Evolutionary conservation across 2,797 vertebrate genomes (phyloP), one percentile per base, ranked within the genome.

Genomic region (Pangasius macronema): DNA sequence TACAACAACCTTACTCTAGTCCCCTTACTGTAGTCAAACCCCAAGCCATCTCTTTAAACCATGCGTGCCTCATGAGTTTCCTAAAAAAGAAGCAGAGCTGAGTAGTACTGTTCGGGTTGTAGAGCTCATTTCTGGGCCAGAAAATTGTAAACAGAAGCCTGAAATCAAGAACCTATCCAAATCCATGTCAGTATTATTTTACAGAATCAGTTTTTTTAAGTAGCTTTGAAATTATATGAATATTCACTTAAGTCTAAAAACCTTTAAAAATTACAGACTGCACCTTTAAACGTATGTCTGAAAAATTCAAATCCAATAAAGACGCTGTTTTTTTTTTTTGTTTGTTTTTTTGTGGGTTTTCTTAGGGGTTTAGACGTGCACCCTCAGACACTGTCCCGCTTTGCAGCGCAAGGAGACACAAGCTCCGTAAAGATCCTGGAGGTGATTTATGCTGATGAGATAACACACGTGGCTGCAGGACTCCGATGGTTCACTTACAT

Each of bases 381-480:
- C 61, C 94, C 94, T 39, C 93, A 94, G 91, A 95, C 93, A 1
- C 86, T 94, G 82, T 90, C 93, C 10, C 92, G 93, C 33, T 95
- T 95, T 55, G 90, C 91, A 9, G 89, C 90, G 0, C 93, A 94
- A 65, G 91, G 88, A 18, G 94, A 94, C 82, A 59, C 87, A 11
- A 84, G 82, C 87, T 94, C 94, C 1, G 93, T 94, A 59, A 87
- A 89, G 65, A 82, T 93, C 7, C 90, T 95, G 87, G 92, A 94
- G 89, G 92, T 93, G 33, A 93, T 95, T 83, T 95, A 95, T 89
- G 82, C 83, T 0, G 94, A 95, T 79, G 94, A 95, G 88, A 94
- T 95, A 82, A 95, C 94, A 6, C 94, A 95, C 13, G 94, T 95
- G 87, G 94, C 94, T n/a, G 91, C 94, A 1, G 94, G 94, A 3